Evolutionary conservation across 1,140 invertebrate species (phyloP).

Genomic region (Caenorhabditis brenneri): DNA sequence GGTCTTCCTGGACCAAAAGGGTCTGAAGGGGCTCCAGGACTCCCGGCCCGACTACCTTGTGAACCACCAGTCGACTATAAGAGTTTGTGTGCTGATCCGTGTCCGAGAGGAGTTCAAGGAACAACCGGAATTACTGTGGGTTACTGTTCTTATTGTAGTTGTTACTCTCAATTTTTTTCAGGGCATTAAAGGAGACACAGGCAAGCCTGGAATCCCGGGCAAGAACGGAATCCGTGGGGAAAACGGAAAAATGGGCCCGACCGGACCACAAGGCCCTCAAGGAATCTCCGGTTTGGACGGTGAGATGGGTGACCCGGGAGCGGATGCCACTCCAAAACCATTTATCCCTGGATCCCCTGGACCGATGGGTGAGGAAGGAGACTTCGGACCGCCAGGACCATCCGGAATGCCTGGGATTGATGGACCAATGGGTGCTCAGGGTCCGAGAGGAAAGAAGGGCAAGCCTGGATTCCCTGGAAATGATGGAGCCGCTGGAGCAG

Average conservation of each 20-base stretch:
- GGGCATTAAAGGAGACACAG: slow-evolving; percentile 41
- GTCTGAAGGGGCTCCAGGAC: slow-evolving; percentile 60
- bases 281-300: slow-evolving; percentile 44
- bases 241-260: slow-evolving; percentile 29
- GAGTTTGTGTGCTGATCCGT: slow-evolving; percentile 46
- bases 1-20: slow-evolving; percentile 47
- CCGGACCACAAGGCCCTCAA: not conserved
- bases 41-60: slow-evolving; percentile 62
- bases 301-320: slow-evolving; percentile 46
- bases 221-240: slow-evolving; percentile 28
- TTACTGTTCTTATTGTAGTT: too few species aligned
- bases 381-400: slow-evolving; percentile 43
- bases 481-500: slow-evolving; percentile 34
- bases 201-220: slow-evolving; percentile 45
- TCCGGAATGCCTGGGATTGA: slow-evolving; percentile 54
- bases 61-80: slow-evolving; percentile 51
- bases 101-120: slow-evolving; percentile 51
- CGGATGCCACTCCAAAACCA: slow-evolving; percentile 47
- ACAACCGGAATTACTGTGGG: not conserved
- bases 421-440: slow-evolving; percentile 40
- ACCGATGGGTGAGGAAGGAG: slow-evolving; percentile 44
- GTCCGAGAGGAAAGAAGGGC: slow-evolving; percentile 43
- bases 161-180: not conserved
- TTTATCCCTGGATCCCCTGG: slow-evolving; percentile 53
- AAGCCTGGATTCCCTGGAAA: slow-evolving; percentile 53